Conservation (phyloP, 2,888 invertebrate species). For the Raillietiella orientalis region DNA sequence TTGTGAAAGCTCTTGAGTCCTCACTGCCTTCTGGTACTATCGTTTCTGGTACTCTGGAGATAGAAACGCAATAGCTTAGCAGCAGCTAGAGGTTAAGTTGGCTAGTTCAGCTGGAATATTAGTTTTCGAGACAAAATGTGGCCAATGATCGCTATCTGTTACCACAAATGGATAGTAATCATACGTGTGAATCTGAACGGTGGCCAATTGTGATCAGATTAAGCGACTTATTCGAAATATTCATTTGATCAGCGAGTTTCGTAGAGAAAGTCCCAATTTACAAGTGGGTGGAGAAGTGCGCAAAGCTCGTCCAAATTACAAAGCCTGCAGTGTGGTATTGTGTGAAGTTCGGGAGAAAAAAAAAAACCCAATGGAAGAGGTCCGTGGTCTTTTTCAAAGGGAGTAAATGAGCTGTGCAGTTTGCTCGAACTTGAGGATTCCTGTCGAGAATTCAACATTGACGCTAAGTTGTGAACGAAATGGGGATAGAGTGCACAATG, state of each 20-base stretch:
- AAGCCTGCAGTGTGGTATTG: slow-evolving; percentile 57
- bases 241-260: slow-evolving; percentile 47
- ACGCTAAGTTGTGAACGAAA: too few species aligned
- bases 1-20: too few species aligned
- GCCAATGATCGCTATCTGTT: slow-evolving; percentile 57
- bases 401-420: too few species aligned
- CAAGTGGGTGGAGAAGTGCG: slow-evolving; percentile 60
- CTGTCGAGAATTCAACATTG: too few species aligned
- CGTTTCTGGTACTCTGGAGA: too few species aligned
- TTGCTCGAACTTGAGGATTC: too few species aligned
- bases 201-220: slow-evolving; percentile 64
- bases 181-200: slow-evolving; percentile 62
- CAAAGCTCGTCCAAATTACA: slow-evolving; percentile 56
- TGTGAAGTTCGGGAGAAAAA: slow-evolving; percentile 54
- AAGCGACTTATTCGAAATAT: slow-evolving; percentile 50
- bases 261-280: slow-evolving; percentile 40
- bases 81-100: slow-evolving; percentile 40
- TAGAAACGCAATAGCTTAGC: slow-evolving; percentile 25
- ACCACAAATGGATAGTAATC: slow-evolving; percentile 76
- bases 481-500: too few species aligned
- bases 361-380: slow-evolving; percentile 45
- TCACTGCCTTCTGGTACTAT: too few species aligned
- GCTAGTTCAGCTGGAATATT: slow-evolving; percentile 55
- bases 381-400: slow-evolving; percentile 41
- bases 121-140: slow-evolving; percentile 43